These are phyloP conservation scores for Poecile montanus DNA, from an alignment of 2,797 vertebrate species.

Conservation along the genomic window DNA sequence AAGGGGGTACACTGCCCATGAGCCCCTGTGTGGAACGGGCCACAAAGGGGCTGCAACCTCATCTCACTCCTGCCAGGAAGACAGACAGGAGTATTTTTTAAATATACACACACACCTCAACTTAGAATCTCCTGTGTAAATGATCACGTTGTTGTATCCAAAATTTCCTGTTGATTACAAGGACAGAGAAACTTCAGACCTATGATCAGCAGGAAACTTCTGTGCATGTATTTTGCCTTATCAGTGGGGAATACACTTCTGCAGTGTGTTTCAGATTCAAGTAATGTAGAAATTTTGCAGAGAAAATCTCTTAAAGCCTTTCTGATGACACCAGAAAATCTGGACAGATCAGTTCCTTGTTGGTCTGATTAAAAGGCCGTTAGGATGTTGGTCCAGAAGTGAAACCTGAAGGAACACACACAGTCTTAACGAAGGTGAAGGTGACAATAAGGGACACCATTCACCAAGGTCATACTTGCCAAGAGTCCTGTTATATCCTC, in stretches of 20 bases:
- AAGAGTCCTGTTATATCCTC: background rate
- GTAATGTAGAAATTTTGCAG: background rate
- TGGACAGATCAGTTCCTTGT: constrained; percentile 21
- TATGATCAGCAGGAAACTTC: background rate
- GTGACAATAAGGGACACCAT: background rate
- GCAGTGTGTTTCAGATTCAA: background rate
- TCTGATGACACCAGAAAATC: constrained; percentile 46
- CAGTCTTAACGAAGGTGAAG: background rate
- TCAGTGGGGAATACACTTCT: background rate
- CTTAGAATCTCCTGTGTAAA: background rate
- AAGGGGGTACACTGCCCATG: accelerated
- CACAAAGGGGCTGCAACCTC: background rate
- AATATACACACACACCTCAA: background rate
- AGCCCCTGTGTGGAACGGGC: background rate
- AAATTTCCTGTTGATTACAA: background rate
- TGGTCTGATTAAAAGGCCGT: constrained; percentile 10
- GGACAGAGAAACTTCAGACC: background rate
- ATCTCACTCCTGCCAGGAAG: background rate
- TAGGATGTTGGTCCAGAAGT: background rate
- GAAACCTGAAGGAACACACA: constrained; percentile 1
- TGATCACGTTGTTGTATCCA: background rate
- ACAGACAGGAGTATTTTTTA: background rate
- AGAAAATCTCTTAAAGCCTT: background rate
- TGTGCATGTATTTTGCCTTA: background rate
- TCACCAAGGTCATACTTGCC: background rate